Conservation (phyloP, 2,888 invertebrate genomes). For the Himalopsyche anomala region DNA sequence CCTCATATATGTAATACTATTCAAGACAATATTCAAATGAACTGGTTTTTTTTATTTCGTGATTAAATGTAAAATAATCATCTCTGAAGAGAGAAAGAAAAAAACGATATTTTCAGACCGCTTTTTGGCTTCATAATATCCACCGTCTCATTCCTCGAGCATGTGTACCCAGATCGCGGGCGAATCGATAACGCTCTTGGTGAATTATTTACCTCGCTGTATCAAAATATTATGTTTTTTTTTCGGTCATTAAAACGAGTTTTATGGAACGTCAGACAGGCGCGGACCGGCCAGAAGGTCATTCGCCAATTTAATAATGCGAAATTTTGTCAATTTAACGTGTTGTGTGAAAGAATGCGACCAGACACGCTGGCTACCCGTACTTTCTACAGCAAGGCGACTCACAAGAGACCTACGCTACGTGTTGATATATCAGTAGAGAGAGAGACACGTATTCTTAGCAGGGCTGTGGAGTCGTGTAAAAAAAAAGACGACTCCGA, state of each 20-base stretch:
- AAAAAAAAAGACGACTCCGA: no score
- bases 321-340: slow-evolving; percentile 32
- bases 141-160: no score
- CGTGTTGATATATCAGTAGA: no score
- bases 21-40: no score
- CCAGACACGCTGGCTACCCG: neutral
- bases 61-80: no score
- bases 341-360: slow-evolving; percentile 5
- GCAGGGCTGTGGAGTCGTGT: no score
- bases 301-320: neutral
- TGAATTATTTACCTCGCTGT: neutral
- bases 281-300: neutral
- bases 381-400: neutral
- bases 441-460: no score
- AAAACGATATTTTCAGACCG: no score
- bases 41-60: no score
- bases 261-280: slow-evolving; percentile 4
- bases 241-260: slow-evolving; percentile 6
- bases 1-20: no score
- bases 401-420: neutral
- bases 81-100: no score
- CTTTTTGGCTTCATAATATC: no score
- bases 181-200: neutral
- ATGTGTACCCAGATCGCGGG: neutral
- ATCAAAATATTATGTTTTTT: slow-evolving; percentile 43